Evolutionary conservation across 2,888 invertebrate species (phyloP).

Genomic region (Cosmia pyralina): DNA sequence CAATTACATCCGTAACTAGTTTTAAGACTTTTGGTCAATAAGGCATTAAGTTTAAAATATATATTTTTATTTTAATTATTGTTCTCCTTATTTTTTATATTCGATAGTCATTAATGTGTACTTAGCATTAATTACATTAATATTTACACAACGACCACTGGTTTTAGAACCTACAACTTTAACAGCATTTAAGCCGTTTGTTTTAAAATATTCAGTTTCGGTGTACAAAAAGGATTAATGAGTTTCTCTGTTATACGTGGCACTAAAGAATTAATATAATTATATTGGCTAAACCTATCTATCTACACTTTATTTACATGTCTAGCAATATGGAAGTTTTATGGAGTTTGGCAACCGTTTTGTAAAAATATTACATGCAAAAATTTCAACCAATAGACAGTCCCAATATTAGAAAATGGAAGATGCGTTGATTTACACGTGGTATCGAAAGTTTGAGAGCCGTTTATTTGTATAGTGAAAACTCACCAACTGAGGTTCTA

Average conservation of each 20-base stretch:
- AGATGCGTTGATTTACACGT: constrained; percentile 28
- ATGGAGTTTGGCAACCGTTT: constrained; percentile 81
- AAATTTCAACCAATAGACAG: constrained; percentile 34
- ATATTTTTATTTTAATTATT: constrained; percentile 89
- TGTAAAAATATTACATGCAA: constrained; percentile 53
- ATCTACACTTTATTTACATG: constrained; percentile 85
- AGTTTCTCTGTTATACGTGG: constrained; percentile 70
- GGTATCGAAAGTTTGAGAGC: constrained; percentile 19
- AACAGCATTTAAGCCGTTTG: constrained; percentile 58
- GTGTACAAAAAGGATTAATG: constrained; percentile 82
- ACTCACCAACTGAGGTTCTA: neutral
- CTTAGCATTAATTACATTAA: constrained; percentile 82
- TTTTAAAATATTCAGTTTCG: constrained; percentile 70
- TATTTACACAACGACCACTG: constrained; percentile 82
- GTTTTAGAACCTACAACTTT: constrained; percentile 65
- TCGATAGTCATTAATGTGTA: constrained; percentile 82
- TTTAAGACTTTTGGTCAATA: constrained; percentile 90
- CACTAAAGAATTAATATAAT: constrained; percentile 75
- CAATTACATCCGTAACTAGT: constrained; percentile 88
- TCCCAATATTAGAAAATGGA: constrained; percentile 38
- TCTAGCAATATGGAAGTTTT: constrained; percentile 73
- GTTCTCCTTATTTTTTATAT: constrained; percentile 87
- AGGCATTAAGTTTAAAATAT: constrained; percentile 90
- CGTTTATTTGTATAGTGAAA: neutral
- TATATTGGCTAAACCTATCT: constrained; percentile 80